These are phyloP conservation scores for Hydropotes inermis DNA, from an alignment of 2,113 vertebrate genomes.

Conservation along the genomic window DNA sequence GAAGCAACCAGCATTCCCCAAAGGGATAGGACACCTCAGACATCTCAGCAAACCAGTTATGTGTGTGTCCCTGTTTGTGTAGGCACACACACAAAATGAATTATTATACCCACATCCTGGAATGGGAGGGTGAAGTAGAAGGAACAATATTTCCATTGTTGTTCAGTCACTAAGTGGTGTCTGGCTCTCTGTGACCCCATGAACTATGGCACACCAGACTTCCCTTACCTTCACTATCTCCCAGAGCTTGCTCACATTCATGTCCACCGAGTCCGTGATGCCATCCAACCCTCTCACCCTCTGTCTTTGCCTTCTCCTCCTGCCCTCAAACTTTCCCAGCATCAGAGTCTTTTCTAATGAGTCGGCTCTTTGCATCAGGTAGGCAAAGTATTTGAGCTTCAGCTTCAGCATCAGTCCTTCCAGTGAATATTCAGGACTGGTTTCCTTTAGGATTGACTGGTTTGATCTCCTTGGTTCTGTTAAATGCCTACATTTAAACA, in stretches of 20 bases:
- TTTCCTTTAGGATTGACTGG: neutral
- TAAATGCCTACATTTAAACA: neutral
- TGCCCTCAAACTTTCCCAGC: neutral
- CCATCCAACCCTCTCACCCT: neutral
- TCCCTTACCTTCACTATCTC: neutral
- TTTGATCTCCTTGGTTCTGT: neutral
- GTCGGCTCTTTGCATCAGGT: neutral
- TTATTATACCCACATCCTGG: neutral
- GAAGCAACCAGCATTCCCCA: neutral
- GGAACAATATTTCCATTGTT: neutral
- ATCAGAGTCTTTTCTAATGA: neutral
- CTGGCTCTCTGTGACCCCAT: neutral
- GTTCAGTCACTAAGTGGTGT: neutral
- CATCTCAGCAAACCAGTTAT: neutral
- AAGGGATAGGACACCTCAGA: neutral
- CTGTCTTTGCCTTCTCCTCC: neutral
- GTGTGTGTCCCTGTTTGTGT: too few species aligned
- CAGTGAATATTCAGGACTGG: neutral
- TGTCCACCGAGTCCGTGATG: neutral
- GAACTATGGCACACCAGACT: neutral
- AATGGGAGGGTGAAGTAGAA: neutral
- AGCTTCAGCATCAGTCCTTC: neutral
- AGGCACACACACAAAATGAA: neutral
- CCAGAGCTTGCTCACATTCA: neutral
- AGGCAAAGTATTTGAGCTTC: neutral